phyloP scores from a whole-genome alignment of 37 sponge, comb jelly and placozoan genomes.

The Hormiphora californensis region DNA sequence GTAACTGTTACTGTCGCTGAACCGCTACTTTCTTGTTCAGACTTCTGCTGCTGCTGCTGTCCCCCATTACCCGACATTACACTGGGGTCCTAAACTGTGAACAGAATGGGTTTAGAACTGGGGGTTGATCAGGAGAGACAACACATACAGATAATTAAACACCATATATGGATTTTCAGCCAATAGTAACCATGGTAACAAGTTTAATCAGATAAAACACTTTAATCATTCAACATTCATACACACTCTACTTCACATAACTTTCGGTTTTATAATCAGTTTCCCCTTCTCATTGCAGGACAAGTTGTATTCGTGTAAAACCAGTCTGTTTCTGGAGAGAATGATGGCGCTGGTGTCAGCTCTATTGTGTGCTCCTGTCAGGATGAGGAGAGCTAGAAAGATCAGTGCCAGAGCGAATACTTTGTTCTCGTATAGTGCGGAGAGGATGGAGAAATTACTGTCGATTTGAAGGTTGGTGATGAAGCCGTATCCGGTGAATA shows the following conservation, averaged over 20 bases:
- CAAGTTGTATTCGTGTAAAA: slow-evolving; percentile 43
- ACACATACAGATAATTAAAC: too few relatives aligned
- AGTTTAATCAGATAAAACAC: not conserved
- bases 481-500: slow-evolving; percentile 42
- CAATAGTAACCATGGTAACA: too few relatives aligned
- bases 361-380: slow-evolving; percentile 47
- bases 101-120: too few relatives aligned
- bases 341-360: slow-evolving; percentile 45
- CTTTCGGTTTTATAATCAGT: slow-evolving; percentile 44
- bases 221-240: not conserved
- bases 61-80: too few relatives aligned
- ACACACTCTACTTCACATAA: not conserved
- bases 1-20: too few relatives aligned
- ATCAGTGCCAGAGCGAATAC: slow-evolving; percentile 13
- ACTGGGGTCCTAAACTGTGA: too few relatives aligned
- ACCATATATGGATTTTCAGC: too few relatives aligned
- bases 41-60: too few relatives aligned
- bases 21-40: too few relatives aligned
- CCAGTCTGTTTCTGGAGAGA: slow-evolving; percentile 38
- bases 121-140: too few relatives aligned
- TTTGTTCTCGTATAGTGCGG: slow-evolving; percentile 33
- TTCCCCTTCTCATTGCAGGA: slow-evolving; percentile 47
- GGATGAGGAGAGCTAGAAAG: slow-evolving; percentile 7
- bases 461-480: slow-evolving; percentile 46
- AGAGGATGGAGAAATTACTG: not conserved